These are phyloP conservation scores for Chrysemys picta DNA, from an alignment of 2,113 vertebrate genomes.

Conservation along the genomic window DNA sequence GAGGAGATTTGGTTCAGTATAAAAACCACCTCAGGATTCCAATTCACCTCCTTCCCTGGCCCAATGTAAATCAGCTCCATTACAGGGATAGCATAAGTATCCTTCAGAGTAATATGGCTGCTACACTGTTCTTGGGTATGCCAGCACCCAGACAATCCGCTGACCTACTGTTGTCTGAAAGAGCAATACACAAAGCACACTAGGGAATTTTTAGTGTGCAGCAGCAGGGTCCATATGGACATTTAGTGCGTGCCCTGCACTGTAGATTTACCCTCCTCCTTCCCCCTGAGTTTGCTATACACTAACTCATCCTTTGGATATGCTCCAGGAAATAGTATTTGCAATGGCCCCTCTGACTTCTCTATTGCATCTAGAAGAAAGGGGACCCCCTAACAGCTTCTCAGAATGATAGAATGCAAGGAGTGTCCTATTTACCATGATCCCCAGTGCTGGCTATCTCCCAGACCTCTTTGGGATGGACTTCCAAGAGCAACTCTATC, in stretches of 20 bases:
- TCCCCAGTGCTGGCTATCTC: not conserved
- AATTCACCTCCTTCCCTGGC: conserved; percentile 33
- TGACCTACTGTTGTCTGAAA: not conserved
- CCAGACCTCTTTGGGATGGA: not conserved
- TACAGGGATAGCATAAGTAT: conserved; percentile 16
- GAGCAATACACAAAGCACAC: not conserved
- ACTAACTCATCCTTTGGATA: not conserved
- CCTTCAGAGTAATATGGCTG: not conserved
- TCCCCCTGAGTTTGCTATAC: not conserved
- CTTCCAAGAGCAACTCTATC: not conserved
- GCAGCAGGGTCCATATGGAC: too few relatives aligned
- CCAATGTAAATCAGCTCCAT: conserved; percentile 48
- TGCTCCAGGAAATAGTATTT: not conserved
- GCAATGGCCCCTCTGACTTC: conserved; percentile 6
- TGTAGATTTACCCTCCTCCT: not conserved
- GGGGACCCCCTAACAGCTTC: not conserved
- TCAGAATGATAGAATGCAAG: not conserved
- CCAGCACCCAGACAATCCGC: not conserved
- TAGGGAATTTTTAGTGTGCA: too few relatives aligned
- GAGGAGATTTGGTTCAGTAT: conserved; percentile 38
- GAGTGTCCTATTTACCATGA: not conserved
- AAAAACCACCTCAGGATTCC: conserved; percentile 34
- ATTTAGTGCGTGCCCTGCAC: too few relatives aligned
- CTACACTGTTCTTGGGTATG: fast-evolving
- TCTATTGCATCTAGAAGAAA: not conserved